Base-by-base conservation (phyloP, 2,113 vertebrate genomes). In the Hassar affinis region DNA sequence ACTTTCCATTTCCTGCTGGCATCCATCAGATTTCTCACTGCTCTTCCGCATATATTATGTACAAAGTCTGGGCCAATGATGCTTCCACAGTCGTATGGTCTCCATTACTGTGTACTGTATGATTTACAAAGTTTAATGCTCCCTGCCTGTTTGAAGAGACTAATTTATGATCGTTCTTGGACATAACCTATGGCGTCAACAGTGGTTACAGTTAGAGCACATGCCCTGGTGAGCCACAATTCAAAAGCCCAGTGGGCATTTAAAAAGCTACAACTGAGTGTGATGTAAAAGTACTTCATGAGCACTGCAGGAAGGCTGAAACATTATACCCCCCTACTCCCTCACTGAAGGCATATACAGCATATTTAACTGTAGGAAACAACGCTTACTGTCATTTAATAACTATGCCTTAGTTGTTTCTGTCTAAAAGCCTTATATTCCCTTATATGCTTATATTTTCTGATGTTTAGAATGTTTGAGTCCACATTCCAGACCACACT, bases 141-240 rank as follows among this genome's bases (percentile, higher is more conserved):
- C 54, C 35, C 18, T 79, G 51, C n/a, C 49, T 25, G 56, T 45
- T 35, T 72, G 27, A 56, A 71, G 1, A n/a, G 30, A 25, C 78
- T 59, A 75, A 51, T 84, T 82, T 82, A 86, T 38, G 51, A 22
- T 77, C 52, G 49, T 85, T 86, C 69, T 64, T 72, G 64, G 77
- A 79, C 42, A 47, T 49, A 71, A 83, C 42, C 68, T 1, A 18
- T 18, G 81, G 87, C 20, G 61, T 83, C 85, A 88, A 79, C 25
- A 85, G 9, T 51, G 18, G 78, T 35, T 30, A 61, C 22, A 25
- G 33, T 66, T 17, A n/a, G 88, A 87, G 78, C 85, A 87, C 25
- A 56, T 84, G 77, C 82, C 80, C 77, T 42, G 56, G 80, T 66
- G 84, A 51, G 78, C 61, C 78, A 87, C 87, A 88, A 85, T 56